phyloP scores from a whole-genome alignment of 1,140 invertebrate genomes.

The Apis dorsata region DNA sequence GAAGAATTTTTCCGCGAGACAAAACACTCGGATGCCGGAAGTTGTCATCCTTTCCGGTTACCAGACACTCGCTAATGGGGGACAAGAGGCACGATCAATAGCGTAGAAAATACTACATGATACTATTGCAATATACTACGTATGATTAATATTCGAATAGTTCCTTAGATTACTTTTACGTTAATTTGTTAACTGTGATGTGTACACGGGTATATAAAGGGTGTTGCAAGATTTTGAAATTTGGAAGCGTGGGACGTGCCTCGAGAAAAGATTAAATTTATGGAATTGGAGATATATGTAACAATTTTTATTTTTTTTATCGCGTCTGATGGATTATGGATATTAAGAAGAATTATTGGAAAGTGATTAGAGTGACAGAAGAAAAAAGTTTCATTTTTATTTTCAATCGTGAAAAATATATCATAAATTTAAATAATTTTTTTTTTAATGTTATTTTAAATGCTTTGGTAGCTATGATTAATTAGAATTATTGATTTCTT shows the following conservation, averaged over 20 bases:
- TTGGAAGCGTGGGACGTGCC: not conserved
- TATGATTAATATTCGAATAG: slow-evolving; percentile 52
- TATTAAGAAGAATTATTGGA: not conserved
- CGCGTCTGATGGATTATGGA: not conserved
- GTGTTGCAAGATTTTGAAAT: slow-evolving; percentile 1
- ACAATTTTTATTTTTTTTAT: not conserved
- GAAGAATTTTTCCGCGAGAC: not conserved
- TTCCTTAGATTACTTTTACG: slow-evolving; percentile 56
- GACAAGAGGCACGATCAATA: not conserved
- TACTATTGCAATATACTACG: slow-evolving; percentile 34
- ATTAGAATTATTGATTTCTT: not conserved
- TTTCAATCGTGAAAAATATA: not conserved
- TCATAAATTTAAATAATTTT: no score
- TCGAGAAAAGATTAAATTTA: not conserved
- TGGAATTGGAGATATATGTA: not conserved
- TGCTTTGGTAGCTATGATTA: not conserved
- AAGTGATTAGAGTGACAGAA: no score
- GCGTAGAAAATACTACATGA: slow-evolving; percentile 14
- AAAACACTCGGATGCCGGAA: slow-evolving; percentile 38
- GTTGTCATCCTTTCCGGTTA: not conserved
- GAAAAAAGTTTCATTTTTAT: no score
- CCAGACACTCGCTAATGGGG: not conserved
- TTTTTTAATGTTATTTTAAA: not conserved
- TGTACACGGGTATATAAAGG: slow-evolving; percentile 35
- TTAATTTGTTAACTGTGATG: slow-evolving; percentile 52